Evolutionary conservation across 2,113 vertebrate species (phyloP), one percentile per base, ranked within the genome.

Genomic region (Anthoscopus minutus): DNA sequence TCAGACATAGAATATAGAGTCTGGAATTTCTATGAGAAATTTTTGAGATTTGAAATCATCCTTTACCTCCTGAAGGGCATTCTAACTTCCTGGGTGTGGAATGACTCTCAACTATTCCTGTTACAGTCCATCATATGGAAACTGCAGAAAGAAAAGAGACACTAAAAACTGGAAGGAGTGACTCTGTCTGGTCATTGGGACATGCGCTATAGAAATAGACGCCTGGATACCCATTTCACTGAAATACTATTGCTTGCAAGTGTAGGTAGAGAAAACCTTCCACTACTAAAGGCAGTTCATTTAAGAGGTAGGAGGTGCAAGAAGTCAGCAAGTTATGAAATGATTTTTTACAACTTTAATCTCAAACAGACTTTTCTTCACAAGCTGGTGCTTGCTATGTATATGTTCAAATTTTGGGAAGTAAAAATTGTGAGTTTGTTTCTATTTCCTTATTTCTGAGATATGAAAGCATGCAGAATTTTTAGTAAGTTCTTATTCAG

Each of bases 41-140:
- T 78, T 67, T 56, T 23, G 31, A 62, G 6, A 69, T 42, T 69
- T 54, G 19, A 92, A 87, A 67, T 51, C 2, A 25, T 37, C 13
- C 6, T 58, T 81, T 51, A 61, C 15, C 35, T 85, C 50, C 67
- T 10, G 15, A 72, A 54, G 42, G 42, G 20, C 24, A 47, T 48
- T 51, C 40, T 57, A 40, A n/a, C 19, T 86, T 48, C 13, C 24
- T 42, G 40, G 1, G 9, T 57, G 25, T 31, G 37, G 37, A 60
- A 40, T 40, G 31, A 4, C 24, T 72, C 11, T 35, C 40, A 44
- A 8, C 20, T 48, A 44, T 16, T 35, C 16, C 7, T 45, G 5
- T 28, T 70, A 28, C 0, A 1, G 24, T 31, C 13, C 2, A 0
- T 56, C 18, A 35, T 58, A n/a, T 5, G 42, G 69, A 30, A 77